Conservation (phyloP, 1,140 invertebrate species). For the Sesamia nonagrioides region DNA sequence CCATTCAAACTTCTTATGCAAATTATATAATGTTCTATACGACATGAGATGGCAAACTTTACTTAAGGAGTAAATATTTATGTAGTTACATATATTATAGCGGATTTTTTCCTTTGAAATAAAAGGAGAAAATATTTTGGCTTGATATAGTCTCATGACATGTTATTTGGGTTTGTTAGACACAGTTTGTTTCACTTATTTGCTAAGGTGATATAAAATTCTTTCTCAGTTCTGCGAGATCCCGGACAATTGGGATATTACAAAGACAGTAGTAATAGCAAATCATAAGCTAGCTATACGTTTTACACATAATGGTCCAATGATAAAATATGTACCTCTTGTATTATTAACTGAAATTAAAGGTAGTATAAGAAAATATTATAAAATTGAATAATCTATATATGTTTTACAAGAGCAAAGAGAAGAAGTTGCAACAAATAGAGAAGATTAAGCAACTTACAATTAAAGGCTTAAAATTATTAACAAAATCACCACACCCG, state of each 20-base stretch:
- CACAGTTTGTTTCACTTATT: neutral
- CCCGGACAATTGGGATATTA: neutral
- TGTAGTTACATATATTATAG: constrained; percentile 60
- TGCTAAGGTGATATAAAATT: neutral
- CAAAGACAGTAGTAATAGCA: neutral
- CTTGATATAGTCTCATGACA: neutral
- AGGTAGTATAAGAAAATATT: no score
- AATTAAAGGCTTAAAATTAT: neutral
- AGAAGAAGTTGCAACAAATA: neutral
- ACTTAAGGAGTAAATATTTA: constrained; percentile 83
- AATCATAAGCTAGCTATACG: neutral
- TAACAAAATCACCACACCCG: neutral
- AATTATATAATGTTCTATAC: constrained; percentile 84
- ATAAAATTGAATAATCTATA: no score
- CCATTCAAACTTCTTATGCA: constrained; percentile 85
- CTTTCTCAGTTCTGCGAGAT: neutral
- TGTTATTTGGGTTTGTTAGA: constrained; percentile 6
- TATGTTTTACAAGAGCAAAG: no score
- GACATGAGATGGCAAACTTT: constrained; percentile 82
- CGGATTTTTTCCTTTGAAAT: constrained; percentile 50
- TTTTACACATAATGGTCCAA: no score
- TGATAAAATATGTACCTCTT: no score
- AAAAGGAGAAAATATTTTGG: constrained; percentile 42
- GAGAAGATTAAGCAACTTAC: neutral
- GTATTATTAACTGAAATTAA: no score